These are phyloP conservation scores for Pseudomyrmex gracilis DNA, from an alignment of 1,140 invertebrate genomes.

Conservation along the genomic window DNA sequence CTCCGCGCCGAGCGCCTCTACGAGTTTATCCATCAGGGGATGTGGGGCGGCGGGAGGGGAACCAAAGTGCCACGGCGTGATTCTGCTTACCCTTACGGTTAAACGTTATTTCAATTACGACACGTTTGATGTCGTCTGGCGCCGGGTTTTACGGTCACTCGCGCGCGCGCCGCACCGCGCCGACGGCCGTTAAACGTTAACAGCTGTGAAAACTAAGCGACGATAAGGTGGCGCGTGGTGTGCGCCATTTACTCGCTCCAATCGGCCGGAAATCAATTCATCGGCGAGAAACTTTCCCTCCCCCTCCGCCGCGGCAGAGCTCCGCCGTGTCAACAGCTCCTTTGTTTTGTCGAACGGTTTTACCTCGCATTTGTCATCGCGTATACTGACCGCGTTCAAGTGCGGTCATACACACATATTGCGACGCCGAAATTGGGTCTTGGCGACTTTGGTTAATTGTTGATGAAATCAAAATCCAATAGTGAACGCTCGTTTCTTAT, in stretches of 20 bases:
- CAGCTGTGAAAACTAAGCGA: slow-evolving; percentile 68
- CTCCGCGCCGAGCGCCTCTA: neutral
- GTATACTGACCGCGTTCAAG: slow-evolving; percentile 26
- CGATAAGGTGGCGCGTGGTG: slow-evolving; percentile 64
- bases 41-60: too few species aligned
- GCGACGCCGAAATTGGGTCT: too few species aligned
- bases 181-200: slow-evolving; percentile 68
- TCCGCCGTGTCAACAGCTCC: slow-evolving; percentile 2
- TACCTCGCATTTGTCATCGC: slow-evolving; percentile 40
- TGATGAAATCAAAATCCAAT: too few species aligned
- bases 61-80: slow-evolving; percentile 28
- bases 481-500: too few species aligned
- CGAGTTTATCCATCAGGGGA: slow-evolving; percentile 13
- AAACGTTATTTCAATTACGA: slow-evolving; percentile 72
- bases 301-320: neutral
- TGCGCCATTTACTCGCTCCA: slow-evolving; percentile 63
- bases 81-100: slow-evolving; percentile 56
- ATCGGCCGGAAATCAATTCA: slow-evolving; percentile 70
- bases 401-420: neutral
- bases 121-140: slow-evolving; percentile 70
- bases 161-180: too few species aligned
- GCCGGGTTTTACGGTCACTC: slow-evolving; percentile 58
- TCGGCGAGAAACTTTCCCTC: slow-evolving; percentile 17
- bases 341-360: slow-evolving; percentile 46
- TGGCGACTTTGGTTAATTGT: too few species aligned